phyloP scores from a whole-genome alignment of 2,888 invertebrate genomes.

The Orgyia antiqua region DNA sequence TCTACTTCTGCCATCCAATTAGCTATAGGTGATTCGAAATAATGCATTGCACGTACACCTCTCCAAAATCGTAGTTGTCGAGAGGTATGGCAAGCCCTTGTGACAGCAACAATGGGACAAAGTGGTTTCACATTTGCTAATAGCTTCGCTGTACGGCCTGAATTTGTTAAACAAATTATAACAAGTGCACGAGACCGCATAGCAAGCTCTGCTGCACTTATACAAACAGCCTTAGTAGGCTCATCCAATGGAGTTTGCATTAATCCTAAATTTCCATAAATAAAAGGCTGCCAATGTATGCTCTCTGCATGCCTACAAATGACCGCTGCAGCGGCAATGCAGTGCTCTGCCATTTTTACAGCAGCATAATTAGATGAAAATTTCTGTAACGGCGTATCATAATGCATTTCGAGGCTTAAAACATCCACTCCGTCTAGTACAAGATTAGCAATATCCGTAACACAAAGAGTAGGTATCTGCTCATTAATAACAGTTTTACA shows the following conservation, averaged over 20 bases:
- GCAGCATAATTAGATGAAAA: conserved; percentile 46
- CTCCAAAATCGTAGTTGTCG: conserved; percentile 78
- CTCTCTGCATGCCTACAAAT: conserved; percentile 93
- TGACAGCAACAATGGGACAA: conserved; percentile 87
- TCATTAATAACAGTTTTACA: conserved; percentile 93
- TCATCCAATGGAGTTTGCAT: conserved; percentile 77
- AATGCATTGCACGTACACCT: conserved; percentile 73
- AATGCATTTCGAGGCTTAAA: conserved; percentile 84
- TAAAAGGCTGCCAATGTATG: conserved; percentile 87
- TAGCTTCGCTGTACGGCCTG: conserved; percentile 83
- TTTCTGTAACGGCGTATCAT: conserved; percentile 61
- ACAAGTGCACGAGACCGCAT: conserved; percentile 52
- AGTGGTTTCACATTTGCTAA: conserved; percentile 83
- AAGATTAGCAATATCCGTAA: conserved; percentile 93
- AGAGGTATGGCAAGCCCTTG: conserved; percentile 82
- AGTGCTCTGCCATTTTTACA: conserved; percentile 78
- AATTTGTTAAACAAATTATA: conserved; percentile 88
- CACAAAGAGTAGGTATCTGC: conserved; percentile 85
- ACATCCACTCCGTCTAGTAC: conserved; percentile 94
- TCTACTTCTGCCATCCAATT: conserved; percentile 59
- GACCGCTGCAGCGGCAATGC: conserved; percentile 83
- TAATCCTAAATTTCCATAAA: conserved; percentile 84
- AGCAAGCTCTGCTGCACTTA: conserved; percentile 60
- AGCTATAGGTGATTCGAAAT: conserved; percentile 52
- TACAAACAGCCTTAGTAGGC: conserved; percentile 72